Evolutionary conservation across 2,888 invertebrate genomes (phyloP).

Genomic region (Epistrophe grossulariae): DNA sequence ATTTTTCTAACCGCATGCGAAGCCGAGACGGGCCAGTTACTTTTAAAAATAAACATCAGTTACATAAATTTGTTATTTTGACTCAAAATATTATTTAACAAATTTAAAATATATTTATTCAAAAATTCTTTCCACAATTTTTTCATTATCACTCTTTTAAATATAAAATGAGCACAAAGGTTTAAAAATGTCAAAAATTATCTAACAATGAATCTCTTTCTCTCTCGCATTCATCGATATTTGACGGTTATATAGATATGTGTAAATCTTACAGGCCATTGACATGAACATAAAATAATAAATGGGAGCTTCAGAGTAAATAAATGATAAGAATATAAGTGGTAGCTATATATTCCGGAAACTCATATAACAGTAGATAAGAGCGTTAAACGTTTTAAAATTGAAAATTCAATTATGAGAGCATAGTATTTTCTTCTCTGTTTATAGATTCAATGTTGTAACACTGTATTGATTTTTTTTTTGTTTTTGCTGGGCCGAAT

Average conservation of each 20-base stretch:
- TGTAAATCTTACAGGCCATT: neutral
- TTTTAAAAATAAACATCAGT: too few species aligned
- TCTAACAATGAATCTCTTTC: neutral
- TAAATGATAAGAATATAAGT: neutral
- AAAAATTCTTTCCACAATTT: neutral
- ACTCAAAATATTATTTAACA: too few species aligned
- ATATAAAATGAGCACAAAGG: neutral
- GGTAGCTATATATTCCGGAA: neutral
- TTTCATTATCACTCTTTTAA: neutral
- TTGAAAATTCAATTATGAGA: neutral
- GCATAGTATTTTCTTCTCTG: neutral
- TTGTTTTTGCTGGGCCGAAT: neutral
- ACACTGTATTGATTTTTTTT: neutral
- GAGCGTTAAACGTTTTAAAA: neutral
- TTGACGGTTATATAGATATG: neutral
- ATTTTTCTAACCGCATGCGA: too few species aligned
- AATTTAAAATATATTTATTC: too few species aligned
- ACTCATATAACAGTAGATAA: neutral
- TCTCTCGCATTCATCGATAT: neutral
- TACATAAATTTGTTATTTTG: too few species aligned
- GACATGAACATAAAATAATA: conserved; percentile 7
- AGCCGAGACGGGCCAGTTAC: too few species aligned
- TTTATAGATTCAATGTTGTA: neutral
- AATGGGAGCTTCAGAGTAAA: neutral
- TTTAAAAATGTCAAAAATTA: neutral